phyloP scores from a whole-genome alignment of 1,140 invertebrate species.

The Zophobas atratus region DNA sequence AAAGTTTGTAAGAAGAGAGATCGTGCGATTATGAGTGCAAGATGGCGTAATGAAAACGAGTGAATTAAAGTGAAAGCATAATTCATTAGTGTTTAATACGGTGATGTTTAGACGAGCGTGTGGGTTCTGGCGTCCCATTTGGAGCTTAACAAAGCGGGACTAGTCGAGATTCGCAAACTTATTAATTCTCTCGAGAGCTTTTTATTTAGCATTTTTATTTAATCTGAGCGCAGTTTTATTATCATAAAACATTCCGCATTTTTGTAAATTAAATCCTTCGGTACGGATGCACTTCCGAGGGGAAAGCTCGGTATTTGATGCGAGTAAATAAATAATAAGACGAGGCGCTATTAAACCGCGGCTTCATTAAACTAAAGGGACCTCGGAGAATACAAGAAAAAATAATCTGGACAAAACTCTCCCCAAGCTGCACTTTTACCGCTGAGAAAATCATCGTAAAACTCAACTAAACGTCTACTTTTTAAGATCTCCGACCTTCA shows the following conservation, averaged over 20 bases:
- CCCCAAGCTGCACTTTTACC: constrained; percentile 57
- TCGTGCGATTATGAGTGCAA: constrained; percentile 14
- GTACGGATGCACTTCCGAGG: constrained; percentile 43
- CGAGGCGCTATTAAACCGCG: constrained; percentile 54
- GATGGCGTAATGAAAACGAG: constrained; percentile 26
- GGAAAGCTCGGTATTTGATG: constrained; percentile 54
- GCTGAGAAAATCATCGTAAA: constrained; percentile 61
- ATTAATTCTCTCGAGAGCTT: constrained; percentile 64
- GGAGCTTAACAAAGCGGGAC: constrained; percentile 49
- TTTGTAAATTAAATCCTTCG: constrained; percentile 66
- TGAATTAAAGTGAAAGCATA: constrained; percentile 43
- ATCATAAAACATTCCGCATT: constrained; percentile 66
- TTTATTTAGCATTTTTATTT: constrained; percentile 67
- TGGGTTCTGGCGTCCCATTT: constrained; percentile 32
- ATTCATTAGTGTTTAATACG: constrained; percentile 50
- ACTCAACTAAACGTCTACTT: constrained; percentile 58
- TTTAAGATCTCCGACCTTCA: constrained; percentile 62
- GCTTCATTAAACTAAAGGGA: constrained; percentile 64
- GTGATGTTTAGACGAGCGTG: constrained; percentile 47
- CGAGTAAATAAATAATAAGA: constrained; percentile 61
- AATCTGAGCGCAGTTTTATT: constrained; percentile 66
- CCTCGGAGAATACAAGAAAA: constrained; percentile 64
- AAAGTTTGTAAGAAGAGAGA: constrained; percentile 13
- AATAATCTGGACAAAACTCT: constrained; percentile 64
- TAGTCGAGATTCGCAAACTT: constrained; percentile 57